Conservation (phyloP, 2,113 vertebrate genomes). For the Halichoerus grypus region DNA sequence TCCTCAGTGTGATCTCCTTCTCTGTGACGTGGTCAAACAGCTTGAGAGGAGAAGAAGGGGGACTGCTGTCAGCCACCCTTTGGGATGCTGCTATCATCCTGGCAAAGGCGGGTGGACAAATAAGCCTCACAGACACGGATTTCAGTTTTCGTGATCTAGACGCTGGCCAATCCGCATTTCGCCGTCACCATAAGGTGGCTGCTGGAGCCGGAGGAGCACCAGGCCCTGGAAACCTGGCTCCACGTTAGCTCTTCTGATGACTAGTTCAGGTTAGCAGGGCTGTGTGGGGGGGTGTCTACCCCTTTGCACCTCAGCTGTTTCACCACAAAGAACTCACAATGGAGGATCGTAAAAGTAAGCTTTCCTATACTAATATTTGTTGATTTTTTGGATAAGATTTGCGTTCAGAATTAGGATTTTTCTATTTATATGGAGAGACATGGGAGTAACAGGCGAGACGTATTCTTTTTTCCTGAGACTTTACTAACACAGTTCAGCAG, state of each 20-base stretch:
- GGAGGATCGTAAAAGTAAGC: not conserved
- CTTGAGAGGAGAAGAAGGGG: conserved; percentile 80
- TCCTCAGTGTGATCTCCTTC: conserved; percentile 88
- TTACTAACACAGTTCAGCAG: conserved; percentile 12
- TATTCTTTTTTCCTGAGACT: conserved; percentile 13
- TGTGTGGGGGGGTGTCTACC: not conserved
- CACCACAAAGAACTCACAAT: not conserved
- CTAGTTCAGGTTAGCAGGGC: not conserved
- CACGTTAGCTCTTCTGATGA: not conserved
- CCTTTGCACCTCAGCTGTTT: not conserved
- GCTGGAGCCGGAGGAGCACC: not conserved
- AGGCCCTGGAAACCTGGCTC: not conserved
- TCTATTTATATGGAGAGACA: not conserved
- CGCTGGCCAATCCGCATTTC: not conserved
- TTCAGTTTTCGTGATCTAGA: not conserved
- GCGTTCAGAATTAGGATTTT: conserved; percentile 27
- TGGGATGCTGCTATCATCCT: not conserved
- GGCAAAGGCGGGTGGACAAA: not conserved
- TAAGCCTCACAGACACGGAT: rapidly evolving
- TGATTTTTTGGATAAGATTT: not conserved
- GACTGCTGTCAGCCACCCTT: not conserved
- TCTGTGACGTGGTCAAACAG: conserved; percentile 88
- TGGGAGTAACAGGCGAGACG: not conserved
- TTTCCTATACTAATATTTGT: not conserved
- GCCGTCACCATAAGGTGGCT: not conserved